phyloP scores from a whole-genome alignment of 2,888 invertebrate species.

The Parelbella ahira region DNA sequence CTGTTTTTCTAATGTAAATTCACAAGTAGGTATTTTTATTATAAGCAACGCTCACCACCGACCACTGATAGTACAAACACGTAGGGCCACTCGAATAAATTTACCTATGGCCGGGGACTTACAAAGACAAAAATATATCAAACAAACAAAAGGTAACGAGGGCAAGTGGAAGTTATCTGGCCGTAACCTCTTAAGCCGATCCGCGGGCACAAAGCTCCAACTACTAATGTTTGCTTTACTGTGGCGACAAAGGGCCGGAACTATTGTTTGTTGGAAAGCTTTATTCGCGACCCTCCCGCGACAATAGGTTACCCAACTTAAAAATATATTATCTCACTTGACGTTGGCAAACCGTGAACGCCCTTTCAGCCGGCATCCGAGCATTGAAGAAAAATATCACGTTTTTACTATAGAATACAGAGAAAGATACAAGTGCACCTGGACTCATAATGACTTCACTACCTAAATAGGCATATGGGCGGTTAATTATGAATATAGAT shows the following conservation, averaged over 20 bases:
- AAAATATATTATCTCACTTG: slow-evolving; percentile 70
- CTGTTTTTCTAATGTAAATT: too few species aligned
- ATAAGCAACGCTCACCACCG: not conserved
- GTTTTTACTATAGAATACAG: too few species aligned
- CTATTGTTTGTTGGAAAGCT: slow-evolving; percentile 80
- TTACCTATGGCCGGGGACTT: slow-evolving; percentile 30
- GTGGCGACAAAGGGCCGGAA: slow-evolving; percentile 78
- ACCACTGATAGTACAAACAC: slow-evolving; percentile 9
- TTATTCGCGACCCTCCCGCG: slow-evolving; percentile 76
- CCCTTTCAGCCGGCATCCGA: slow-evolving; percentile 14
- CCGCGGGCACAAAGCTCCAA: slow-evolving; percentile 59
- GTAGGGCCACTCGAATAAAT: slow-evolving; percentile 29
- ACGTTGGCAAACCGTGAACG: slow-evolving; percentile 47
- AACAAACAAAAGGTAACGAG: slow-evolving; percentile 67
- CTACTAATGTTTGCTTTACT: slow-evolving; percentile 79
- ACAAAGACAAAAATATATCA: slow-evolving; percentile 57
- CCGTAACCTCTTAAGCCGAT: slow-evolving; percentile 62
- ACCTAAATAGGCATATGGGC: too few species aligned
- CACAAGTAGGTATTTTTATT: too few species aligned
- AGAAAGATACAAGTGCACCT: too few species aligned
- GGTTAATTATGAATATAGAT: too few species aligned
- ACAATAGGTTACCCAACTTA: slow-evolving; percentile 80
- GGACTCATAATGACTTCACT: too few species aligned
- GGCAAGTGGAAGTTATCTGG: slow-evolving; percentile 66
- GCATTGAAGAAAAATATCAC: not conserved